These are phyloP conservation scores for Parnassius mnemosyne DNA, from an alignment of 2,888 invertebrate genomes.

Conservation along the genomic window DNA sequence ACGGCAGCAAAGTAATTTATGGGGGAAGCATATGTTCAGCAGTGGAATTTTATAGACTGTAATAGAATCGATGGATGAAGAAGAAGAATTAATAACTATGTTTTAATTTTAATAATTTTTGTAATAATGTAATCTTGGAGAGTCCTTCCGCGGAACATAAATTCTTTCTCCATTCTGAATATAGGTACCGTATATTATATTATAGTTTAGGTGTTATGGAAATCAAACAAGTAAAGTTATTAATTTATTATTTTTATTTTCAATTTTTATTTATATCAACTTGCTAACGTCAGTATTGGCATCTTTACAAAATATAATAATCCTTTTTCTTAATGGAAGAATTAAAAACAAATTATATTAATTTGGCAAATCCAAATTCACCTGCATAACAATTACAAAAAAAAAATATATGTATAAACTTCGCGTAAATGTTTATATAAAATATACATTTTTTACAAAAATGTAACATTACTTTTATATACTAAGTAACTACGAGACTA, in stretches of 20 bases:
- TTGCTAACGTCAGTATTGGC: slow-evolving; percentile 64
- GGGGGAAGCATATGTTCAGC: too few relatives aligned
- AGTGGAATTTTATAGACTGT: too few relatives aligned
- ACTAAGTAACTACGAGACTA: slow-evolving; percentile 53
- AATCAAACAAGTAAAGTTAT: slow-evolving; percentile 57
- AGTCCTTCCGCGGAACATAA: too few relatives aligned
- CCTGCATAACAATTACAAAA: slow-evolving; percentile 65
- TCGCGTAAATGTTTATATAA: slow-evolving; percentile 70
- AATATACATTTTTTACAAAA: slow-evolving; percentile 78
- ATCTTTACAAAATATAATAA: slow-evolving; percentile 76
- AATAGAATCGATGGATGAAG: too few relatives aligned
- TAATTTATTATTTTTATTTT: slow-evolving; percentile 77
- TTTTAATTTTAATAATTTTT: too few relatives aligned
- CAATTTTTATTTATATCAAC: slow-evolving; percentile 71
- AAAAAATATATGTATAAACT: slow-evolving; percentile 56
- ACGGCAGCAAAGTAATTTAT: too few relatives aligned
- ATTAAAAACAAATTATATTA: slow-evolving; percentile 73
- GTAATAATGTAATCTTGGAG: too few relatives aligned
- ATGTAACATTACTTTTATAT: slow-evolving; percentile 57
- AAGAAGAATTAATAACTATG: too few relatives aligned
- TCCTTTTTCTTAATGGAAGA: slow-evolving; percentile 72
- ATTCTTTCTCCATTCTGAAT: not conserved
- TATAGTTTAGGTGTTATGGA: not conserved
- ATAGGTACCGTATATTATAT: not conserved
- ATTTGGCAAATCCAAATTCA: slow-evolving; percentile 78